Conservation (phyloP, 2,113 vertebrate genomes). For the Python bivittatus region DNA sequence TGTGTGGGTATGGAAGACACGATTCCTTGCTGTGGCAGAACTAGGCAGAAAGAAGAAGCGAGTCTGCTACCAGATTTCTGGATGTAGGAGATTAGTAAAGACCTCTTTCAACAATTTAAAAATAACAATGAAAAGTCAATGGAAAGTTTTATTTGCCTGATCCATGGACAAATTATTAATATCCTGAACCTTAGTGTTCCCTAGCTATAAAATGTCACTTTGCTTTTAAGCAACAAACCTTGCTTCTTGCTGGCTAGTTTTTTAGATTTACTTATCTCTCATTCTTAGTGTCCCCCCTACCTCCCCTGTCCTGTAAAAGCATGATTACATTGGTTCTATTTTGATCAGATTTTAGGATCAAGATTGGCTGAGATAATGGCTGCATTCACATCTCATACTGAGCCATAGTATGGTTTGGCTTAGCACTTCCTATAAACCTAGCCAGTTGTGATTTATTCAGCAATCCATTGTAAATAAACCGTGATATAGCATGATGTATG, state of each 20-base stretch:
- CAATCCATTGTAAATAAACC: not conserved
- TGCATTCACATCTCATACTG: not conserved
- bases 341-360: not conserved
- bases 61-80: not conserved
- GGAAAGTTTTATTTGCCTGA: not conserved
- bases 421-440: not conserved
- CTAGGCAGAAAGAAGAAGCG: not conserved
- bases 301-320: not conserved
- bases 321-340: not conserved
- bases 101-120: not conserved
- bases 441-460: not conserved
- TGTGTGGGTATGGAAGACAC: no score
- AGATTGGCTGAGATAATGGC: not conserved
- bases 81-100: not conserved
- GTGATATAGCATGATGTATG: not conserved
- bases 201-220: not conserved
- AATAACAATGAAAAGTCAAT: not conserved
- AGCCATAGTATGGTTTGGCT: not conserved
- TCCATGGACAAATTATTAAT: not conserved
- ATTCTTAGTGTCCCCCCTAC: not conserved
- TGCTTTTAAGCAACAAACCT: not conserved
- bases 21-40: no score
- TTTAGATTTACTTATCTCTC: not conserved
- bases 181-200: no score
- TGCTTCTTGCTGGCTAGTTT: not conserved